Evolutionary conservation across 2,113 vertebrate species (phyloP), one percentile per base, ranked within the genome.

Genomic region (Xiphorhynchus elegans): DNA sequence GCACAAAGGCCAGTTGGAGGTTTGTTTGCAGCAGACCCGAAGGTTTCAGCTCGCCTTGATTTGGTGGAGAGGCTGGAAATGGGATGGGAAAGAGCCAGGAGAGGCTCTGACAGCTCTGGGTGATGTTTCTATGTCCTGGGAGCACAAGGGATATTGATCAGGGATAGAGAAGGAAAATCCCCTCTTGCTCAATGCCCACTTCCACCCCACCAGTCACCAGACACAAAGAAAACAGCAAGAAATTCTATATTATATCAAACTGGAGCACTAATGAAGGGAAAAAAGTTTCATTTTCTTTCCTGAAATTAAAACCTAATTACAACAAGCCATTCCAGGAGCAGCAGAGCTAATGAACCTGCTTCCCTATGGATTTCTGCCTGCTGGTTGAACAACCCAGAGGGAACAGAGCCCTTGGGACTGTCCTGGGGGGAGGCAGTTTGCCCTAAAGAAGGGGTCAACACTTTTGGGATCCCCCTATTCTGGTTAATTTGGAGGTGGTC

Each of bases 401-500:
- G 17, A n/a, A 18, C 11, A 3, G 17, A 77, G 47, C 24, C 28
- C 3, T 1, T 4, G 49, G 86, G 12, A 18, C 3, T 31, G 55
- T 44, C 58, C n/a, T 25, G 8, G 9, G 77, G 49, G n/a, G n/a
- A n/a, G n/a, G 42, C 25, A 12, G 7, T 3, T 58, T 19, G 9
- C 42, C 46, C 29, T 2, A 16, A 46, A 46, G 17, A 49, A 8
- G 6, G 11, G 9, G 9, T 50, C 39, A 33, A 26, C 7, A 2
- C 19, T 75, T 60, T n/a, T 40, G 89, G 68, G 58, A 17, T 33
- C 5, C 13, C 35, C 63, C 37, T 11, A 5, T 7, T 31, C 28
- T 49, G 15, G 26, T 33, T 18, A 25, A 42, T 13, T 4, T 2
- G 20, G 19, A 20, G 13, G 4, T 1, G 1, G 24, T n/a, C 17